Conservation (phyloP, 2,797 vertebrate species). For the Tapera naevia region DNA sequence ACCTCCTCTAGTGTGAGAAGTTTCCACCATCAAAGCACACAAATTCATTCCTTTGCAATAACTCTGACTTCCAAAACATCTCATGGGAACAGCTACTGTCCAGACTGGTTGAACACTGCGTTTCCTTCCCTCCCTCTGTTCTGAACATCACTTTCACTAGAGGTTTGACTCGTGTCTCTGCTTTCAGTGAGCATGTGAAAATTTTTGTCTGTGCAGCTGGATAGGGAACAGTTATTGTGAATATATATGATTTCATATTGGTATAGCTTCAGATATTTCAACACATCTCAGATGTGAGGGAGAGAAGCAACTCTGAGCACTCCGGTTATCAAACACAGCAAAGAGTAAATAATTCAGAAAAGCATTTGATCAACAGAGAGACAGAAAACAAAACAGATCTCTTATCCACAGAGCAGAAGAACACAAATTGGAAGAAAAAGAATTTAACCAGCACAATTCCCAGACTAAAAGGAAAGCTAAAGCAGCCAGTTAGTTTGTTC, state of each 20-base stretch:
- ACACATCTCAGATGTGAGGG: not conserved
- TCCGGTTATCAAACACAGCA: not conserved
- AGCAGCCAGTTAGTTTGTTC: not conserved
- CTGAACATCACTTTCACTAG: not conserved
- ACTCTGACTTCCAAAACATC: not conserved
- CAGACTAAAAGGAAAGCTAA: constrained; percentile 13
- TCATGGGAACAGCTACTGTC: not conserved
- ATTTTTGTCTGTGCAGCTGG: not conserved
- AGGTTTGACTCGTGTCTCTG: not conserved
- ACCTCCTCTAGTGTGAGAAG: not conserved
- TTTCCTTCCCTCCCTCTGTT: not conserved
- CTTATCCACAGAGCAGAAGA: constrained; percentile 13
- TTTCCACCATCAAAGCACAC: not conserved
- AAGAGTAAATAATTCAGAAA: not conserved
- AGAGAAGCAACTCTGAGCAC: not conserved
- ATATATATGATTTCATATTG: not conserved
- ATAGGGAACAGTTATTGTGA: not conserved
- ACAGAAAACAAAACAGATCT: not conserved
- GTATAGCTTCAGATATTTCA: not conserved
- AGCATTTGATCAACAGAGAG: not conserved
- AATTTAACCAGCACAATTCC: not conserved
- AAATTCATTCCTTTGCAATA: not conserved
- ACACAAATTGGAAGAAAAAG: not conserved
- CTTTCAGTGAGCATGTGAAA: not conserved
- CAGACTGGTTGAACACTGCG: not conserved